Evolutionary conservation across 2,113 vertebrate species (phyloP), one percentile per base, ranked within the genome.

Genomic region (Sinocyclocheilus grahami): DNA sequence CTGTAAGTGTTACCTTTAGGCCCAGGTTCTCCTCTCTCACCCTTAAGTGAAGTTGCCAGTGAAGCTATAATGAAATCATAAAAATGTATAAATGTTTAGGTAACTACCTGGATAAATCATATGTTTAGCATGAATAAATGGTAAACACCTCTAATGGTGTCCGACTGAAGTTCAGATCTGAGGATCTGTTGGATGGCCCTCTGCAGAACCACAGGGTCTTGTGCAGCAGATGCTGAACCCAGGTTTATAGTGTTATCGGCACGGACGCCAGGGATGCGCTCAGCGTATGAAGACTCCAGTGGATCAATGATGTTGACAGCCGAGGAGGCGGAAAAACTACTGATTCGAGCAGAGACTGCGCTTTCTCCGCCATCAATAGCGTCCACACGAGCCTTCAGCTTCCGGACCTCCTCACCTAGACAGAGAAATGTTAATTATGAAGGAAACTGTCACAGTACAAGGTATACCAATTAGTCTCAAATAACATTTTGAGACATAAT

Each of bases 371-470:
- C 87, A 83, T 99, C 97, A 4, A 99, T 92, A 22, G 91, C 91
- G 0, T 96, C 93, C 51, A 99, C 95, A 0, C 98, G 96, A 2
- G 93, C 93, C 89, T 93, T 96, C 87, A 99, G 94, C 16, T 91
- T 95, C 90, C 92, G 95, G 53, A 99, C 92, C 87, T 99, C 95
- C 51, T 97, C 96, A 3, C 94, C 98, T 99, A 92, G 0, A 81
- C 65, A 27, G 16, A 85, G 20, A 16, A 16, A 67, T 7, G 71
- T 14, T 69, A 13, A 30, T 10, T 51, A 51, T 16, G 4, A 46
- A 33, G 30, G 30, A 33, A 33, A 33, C 30, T 33, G 30, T 33
- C 30, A 33, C 0, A 39, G 67, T 11, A 39, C 71, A 42, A 42
- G 37, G 18, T 22, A 39, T 12, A 39, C 22, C 67, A 71, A 33